Base-by-base conservation (phyloP, 2,888 invertebrate species). In the Drosophila bunnanda region DNA sequence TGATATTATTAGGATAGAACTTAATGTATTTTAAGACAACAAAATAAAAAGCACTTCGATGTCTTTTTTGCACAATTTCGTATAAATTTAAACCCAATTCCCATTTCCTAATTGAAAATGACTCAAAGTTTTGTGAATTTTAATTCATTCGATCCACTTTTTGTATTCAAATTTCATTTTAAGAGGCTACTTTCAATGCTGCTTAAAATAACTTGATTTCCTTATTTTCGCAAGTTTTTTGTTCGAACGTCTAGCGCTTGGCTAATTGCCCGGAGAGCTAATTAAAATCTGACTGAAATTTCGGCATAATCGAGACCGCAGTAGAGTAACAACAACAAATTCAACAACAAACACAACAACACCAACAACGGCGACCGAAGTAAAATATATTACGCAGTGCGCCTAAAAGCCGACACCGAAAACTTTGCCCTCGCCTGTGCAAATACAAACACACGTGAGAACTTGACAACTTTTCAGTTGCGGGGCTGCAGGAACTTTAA, bases 401-500 rank as follows among this genome's bases (percentile, higher is more conserved):
- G 84, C 88, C 83, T 78, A 86, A 88, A 86, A 86, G 76, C 54
- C 76, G 81, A 59, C 70, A 73, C 50, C 58, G 52, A 53, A 52
- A 75, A 88, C 78, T 78, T 88, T 85, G 77, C 20, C 28, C 62
- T 73, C 62, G 48, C 38, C 59, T 60, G 22, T 32, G 59, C 68
- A 57, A 66, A 78, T 70, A 74, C 84, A 81, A 80, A 82, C 80
- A 80, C 81, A 86, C 88, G 76, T 88, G 89, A 48, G 75, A 86
- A 73, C 72, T 86, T 88, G 84, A 67, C 56, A 88, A 81, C 69
- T 83, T 84, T 86, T 50, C 53, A 64, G 79, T 67, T 67, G 62
- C 75, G 54, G 71, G 65, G 54, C 66, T 66, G 65, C 75, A 87
- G 88, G 82, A 85, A 85, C 88, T 88, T 89, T 85, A 85, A 85